Conservation (phyloP, 2,888 invertebrate genomes). For the Drosophila mimica region DNA sequence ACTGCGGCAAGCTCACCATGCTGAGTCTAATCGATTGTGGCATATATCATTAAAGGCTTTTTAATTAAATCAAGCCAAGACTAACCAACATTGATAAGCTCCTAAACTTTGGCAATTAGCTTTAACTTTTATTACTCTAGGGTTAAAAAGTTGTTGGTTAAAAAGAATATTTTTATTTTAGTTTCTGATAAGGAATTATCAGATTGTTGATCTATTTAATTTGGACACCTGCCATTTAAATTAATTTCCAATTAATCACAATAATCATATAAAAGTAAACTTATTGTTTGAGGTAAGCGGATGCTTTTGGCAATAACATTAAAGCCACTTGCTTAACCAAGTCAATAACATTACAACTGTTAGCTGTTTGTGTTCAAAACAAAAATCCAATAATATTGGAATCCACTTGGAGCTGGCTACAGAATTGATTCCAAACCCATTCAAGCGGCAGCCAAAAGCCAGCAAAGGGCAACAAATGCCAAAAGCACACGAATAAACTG, state of each 20-base stretch:
- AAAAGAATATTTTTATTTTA: not conserved
- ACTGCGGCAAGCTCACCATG: conserved; percentile 47
- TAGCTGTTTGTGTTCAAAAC: conserved; percentile 42
- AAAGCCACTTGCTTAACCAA: conserved; percentile 1
- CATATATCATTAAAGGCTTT: conserved; percentile 50
- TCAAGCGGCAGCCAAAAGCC: conserved; percentile 56
- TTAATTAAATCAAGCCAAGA: conserved; percentile 50
- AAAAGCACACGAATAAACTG: conserved; percentile 48
- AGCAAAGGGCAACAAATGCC: conserved; percentile 58
- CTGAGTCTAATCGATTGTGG: conserved; percentile 14
- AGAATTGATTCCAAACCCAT: conserved; percentile 58
- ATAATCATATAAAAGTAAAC: not conserved
- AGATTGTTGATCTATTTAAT: not conserved
- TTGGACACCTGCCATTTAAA: not conserved
- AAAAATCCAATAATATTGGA: conserved; percentile 64
- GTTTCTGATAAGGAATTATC: not conserved
- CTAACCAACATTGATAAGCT: not conserved
- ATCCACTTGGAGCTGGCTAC: conserved; percentile 37
- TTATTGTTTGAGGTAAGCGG: not conserved
- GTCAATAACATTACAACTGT: conserved; percentile 11
- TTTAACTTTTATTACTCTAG: not conserved
- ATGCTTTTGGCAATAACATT: not conserved
- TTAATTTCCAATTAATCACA: not conserved
- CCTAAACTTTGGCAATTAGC: not conserved
- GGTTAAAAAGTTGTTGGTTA: not conserved